Conservation (phyloP, 2,888 invertebrate genomes). For the Ferrisia virgata region DNA sequence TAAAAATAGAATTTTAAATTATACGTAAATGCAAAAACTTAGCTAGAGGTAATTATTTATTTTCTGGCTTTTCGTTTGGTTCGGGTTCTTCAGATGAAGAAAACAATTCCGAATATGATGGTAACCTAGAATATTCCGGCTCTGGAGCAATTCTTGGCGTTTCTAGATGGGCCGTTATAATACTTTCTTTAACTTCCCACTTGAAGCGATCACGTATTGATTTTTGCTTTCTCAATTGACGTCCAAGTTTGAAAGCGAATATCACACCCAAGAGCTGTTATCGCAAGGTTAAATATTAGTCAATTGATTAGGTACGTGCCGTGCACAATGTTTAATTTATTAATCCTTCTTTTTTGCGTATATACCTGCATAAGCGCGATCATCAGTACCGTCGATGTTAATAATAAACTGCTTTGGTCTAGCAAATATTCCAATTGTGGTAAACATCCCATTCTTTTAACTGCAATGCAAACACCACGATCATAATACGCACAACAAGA, state of each 20-base stretch:
- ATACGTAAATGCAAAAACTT: background rate
- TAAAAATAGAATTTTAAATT: background rate
- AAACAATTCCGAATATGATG: conserved; percentile 34
- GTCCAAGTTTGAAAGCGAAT: conserved; percentile 49
- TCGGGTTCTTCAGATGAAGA: background rate
- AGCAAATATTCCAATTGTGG: conserved; percentile 34
- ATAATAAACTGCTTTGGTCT: conserved; percentile 37
- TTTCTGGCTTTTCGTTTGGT: background rate
- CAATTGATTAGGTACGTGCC: background rate
- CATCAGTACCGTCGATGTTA: conserved; percentile 26
- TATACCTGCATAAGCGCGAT: conserved; percentile 45
- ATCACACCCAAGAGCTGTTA: conserved; percentile 49
- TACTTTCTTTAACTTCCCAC: conserved; percentile 43
- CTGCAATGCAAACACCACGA: background rate
- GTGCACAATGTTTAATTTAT: background rate
- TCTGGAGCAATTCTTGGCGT: background rate
- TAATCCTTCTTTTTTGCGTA: background rate
- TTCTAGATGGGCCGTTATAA: background rate
- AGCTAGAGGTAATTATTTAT: background rate
- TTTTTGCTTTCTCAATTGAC: conserved; percentile 47
- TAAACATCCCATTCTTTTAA: conserved; percentile 41
- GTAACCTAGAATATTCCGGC: conserved; percentile 31
- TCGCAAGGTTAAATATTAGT: conserved; percentile 28
- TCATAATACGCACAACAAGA: conserved; percentile 58
- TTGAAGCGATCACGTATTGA: conserved; percentile 33